phyloP scores from a whole-genome alignment of 2,113 vertebrate species.

The Patagioenas fasciata region DNA sequence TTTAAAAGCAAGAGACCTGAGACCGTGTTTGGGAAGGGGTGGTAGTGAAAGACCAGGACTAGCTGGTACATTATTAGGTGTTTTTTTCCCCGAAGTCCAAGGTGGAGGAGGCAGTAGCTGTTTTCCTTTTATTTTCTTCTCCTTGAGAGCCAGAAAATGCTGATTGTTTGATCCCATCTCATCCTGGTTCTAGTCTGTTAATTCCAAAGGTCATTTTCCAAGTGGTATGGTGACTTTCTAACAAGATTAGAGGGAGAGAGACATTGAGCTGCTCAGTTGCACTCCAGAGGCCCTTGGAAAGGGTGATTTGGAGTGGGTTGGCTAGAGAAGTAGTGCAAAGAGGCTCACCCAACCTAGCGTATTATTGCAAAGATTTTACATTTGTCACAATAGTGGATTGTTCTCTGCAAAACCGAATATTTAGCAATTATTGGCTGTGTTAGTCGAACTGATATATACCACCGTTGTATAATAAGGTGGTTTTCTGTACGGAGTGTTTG shows the following conservation, averaged over 20 bases:
- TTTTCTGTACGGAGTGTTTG: not conserved
- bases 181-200: not conserved
- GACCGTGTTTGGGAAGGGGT: not conserved
- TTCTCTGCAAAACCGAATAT: constrained; percentile 1
- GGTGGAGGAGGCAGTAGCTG: not conserved
- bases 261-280: not conserved
- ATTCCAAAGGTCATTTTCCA: constrained; percentile 29
- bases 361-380: not conserved
- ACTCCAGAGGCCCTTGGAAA: not conserved
- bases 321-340: not conserved
- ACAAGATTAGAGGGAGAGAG: constrained; percentile 20
- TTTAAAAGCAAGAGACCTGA: not conserved
- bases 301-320: not conserved
- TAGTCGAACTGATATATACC: not conserved
- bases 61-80: not conserved
- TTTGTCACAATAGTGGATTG: not conserved
- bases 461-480: not conserved
- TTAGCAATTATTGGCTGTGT: not conserved
- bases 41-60: not conserved
- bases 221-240: not conserved
- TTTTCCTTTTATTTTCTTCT: not conserved
- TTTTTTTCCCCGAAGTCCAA: not conserved
- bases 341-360: accelerated
- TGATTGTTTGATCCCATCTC: not conserved
- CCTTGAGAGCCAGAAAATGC: not conserved